A percentile compares a stretch with the other conserved stretches of the same genome.
These are phyloP conservation scores for Plutella xylostella DNA, from an alignment of 2,888 invertebrate species.

Conservation along the genomic window DNA sequence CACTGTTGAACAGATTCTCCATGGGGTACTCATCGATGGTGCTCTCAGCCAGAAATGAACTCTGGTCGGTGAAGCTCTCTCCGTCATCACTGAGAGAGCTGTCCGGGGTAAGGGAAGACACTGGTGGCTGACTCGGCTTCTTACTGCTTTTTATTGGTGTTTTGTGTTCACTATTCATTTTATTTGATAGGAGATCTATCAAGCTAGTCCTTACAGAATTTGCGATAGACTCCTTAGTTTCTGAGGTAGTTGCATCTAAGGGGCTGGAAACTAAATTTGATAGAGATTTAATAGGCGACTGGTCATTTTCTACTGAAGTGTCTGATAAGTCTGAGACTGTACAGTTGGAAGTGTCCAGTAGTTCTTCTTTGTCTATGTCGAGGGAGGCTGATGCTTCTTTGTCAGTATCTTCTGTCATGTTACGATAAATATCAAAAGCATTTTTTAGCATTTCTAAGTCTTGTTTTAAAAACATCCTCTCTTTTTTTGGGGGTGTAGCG, in stretches of 20 bases:
- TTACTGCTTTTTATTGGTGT: conserved; percentile 41
- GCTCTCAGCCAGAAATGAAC: conserved; percentile 59
- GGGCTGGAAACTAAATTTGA: conserved; percentile 74
- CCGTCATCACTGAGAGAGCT: conserved; percentile 60
- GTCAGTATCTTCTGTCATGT: conserved; percentile 45
- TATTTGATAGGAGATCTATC: conserved; percentile 54
- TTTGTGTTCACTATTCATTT: conserved; percentile 38
- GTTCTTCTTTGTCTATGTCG: conserved; percentile 39
- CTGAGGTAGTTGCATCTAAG: conserved; percentile 38
- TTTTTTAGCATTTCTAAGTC: conserved; percentile 60
- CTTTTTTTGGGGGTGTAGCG: not conserved
- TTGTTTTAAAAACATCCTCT: conserved; percentile 39
- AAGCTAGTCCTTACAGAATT: conserved; percentile 55
- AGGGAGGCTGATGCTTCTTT: no score
- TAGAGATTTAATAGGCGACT: conserved; percentile 73
- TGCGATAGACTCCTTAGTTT: conserved; percentile 37
- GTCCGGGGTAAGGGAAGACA: conserved; percentile 45
- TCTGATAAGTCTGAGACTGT: conserved; percentile 45
- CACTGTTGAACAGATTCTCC: conserved; percentile 63
- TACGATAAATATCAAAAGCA: conserved; percentile 54
- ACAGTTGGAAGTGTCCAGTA: conserved; percentile 39
- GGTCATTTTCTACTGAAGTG: conserved; percentile 48
- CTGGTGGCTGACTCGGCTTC: conserved; percentile 32
- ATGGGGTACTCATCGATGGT: conserved; percentile 64
- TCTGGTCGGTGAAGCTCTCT: conserved; percentile 58